Evolutionary conservation across 2,113 vertebrate genomes (phyloP).

Genomic region (Clinocottus analis): DNA sequence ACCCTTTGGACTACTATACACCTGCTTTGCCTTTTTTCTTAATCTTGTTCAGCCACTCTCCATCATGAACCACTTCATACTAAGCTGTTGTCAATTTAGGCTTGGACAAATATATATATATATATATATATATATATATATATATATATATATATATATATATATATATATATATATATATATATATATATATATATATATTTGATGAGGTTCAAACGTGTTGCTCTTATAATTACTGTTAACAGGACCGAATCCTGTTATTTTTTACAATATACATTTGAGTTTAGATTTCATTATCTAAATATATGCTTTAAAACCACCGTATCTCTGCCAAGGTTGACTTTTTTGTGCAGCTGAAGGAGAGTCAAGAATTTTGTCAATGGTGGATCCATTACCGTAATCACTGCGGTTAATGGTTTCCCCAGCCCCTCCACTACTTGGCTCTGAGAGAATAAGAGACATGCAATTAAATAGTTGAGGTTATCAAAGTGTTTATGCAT

Average conservation of each 20-base stretch:
- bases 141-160: too few species aligned
- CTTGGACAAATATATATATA: too few species aligned
- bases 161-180: too few species aligned
- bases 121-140: too few species aligned
- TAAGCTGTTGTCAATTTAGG: neutral
- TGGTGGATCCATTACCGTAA: constrained; percentile 1
- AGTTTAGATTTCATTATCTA: neutral
- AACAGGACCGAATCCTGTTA: neutral
- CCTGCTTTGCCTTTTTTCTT: neutral
- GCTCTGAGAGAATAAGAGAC: constrained; percentile 9
- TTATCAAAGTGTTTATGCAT: constrained; percentile 49
- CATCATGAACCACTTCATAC: neutral
- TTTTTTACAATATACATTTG: neutral
- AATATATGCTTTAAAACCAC: neutral
- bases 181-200: too few species aligned
- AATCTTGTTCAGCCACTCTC: neutral
- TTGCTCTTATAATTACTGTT: neutral
- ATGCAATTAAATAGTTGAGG: constrained; percentile 35
- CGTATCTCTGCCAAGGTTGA: neutral
- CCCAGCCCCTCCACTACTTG: neutral
- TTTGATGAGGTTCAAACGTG: neutral
- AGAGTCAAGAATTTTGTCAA: neutral
- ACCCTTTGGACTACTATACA: neutral
- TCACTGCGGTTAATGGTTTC: neutral
- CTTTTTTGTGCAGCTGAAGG: neutral